These are phyloP conservation scores for Drosophila paulistorum DNA, from an alignment of 1,140 invertebrate species.

Conservation along the genomic window DNA sequence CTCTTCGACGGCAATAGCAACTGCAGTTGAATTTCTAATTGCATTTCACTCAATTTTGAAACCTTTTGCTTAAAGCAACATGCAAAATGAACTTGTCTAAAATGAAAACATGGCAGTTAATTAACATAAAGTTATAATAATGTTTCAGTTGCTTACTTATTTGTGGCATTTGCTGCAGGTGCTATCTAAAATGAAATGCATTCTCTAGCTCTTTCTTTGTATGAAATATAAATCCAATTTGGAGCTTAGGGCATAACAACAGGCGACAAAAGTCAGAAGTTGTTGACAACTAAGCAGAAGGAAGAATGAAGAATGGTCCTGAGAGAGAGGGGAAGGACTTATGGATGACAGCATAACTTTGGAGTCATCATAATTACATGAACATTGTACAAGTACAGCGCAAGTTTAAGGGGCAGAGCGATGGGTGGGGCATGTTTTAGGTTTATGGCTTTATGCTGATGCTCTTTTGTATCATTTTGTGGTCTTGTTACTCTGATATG, in stretches of 20 bases:
- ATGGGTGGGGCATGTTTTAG: conserved; percentile 16
- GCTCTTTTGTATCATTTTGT: conserved; percentile 58
- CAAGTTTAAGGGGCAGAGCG: conserved; percentile 8
- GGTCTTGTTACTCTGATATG: conserved; percentile 30
- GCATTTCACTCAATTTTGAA: neutral
- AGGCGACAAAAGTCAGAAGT: neutral
- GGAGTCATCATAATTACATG: conserved; percentile 65
- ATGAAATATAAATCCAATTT: conserved; percentile 5
- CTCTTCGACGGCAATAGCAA: conserved; percentile 15
- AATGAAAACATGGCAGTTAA: conserved; percentile 48
- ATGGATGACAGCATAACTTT: conserved; percentile 38
- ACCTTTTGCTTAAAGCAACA: neutral
- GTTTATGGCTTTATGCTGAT: conserved; percentile 52
- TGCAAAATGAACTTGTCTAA: conserved; percentile 42
- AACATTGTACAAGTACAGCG: conserved; percentile 46
- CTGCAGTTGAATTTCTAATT: conserved; percentile 6
- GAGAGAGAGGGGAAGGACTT: conserved; percentile 17
- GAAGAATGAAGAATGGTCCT: conserved; percentile 19
- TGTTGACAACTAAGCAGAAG: neutral
- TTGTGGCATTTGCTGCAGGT: conserved; percentile 19
- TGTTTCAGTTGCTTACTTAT: conserved; percentile 19
- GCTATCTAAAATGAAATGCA: conserved; percentile 8
- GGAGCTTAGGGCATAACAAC: neutral
- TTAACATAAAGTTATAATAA: conserved; percentile 44
- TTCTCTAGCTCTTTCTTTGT: neutral